Evolutionary conservation across 2,888 invertebrate genomes (phyloP).

Genomic region (Leptinotarsa rubiginosa): DNA sequence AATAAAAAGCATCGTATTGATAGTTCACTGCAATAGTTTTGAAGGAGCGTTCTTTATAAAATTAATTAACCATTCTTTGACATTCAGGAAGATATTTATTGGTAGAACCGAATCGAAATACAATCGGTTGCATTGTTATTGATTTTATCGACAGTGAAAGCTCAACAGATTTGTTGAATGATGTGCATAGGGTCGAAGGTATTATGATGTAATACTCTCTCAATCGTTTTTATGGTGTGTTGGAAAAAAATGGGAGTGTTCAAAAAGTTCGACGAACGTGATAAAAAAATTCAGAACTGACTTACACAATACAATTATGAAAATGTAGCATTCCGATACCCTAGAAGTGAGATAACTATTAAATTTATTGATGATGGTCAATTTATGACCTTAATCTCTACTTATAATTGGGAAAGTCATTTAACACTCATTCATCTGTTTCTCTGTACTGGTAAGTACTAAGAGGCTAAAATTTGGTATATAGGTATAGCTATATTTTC

Average conservation of each 20-base stretch:
- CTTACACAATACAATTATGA: not conserved
- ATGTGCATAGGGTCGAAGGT: not conserved
- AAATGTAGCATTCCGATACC: too few relatives aligned
- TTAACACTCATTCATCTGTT: too few relatives aligned
- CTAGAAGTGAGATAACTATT: too few relatives aligned
- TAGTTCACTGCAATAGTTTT: conserved; percentile 1
- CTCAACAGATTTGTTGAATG: not conserved
- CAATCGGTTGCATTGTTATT: conserved; percentile 11
- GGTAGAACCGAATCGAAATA: not conserved
- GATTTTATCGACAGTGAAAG: conserved; percentile 2
- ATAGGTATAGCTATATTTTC: too few relatives aligned
- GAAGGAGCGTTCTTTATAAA: conserved; percentile 2
- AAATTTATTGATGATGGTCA: too few relatives aligned
- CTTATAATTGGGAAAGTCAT: too few relatives aligned
- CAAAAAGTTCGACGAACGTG: not conserved
- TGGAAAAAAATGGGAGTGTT: not conserved
- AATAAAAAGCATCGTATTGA: conserved; percentile 19
- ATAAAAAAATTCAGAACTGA: not conserved
- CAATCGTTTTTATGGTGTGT: not conserved
- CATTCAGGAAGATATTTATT: conserved; percentile 9
- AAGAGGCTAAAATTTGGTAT: too few relatives aligned
- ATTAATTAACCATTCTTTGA: conserved; percentile 10
- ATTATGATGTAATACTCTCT: not conserved
- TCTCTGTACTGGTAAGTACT: too few relatives aligned
- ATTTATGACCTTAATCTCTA: too few relatives aligned